Evolutionary conservation across 2,888 invertebrate species (phyloP).

Genomic region (Caenorhabditis afra): DNA sequence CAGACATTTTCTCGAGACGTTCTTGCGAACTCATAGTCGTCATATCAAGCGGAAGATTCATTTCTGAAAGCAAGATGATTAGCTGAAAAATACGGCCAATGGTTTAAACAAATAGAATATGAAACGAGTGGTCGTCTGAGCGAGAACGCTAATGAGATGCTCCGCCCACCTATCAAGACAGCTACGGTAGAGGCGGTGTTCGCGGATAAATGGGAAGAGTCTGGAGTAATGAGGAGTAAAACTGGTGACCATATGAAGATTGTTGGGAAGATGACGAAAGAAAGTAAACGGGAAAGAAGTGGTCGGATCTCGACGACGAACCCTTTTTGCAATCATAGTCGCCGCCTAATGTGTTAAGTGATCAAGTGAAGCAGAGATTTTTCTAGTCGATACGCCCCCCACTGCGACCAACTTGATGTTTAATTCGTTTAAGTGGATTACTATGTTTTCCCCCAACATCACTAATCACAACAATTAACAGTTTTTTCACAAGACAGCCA

Average conservation of each 20-base stretch:
- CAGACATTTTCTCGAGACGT: conserved; percentile 53
- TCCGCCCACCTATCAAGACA: conserved; percentile 48
- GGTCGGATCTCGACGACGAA: conserved; percentile 28
- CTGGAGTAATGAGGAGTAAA: conserved; percentile 13
- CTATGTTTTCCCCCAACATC: conserved; percentile 50
- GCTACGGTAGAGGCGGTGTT: conserved; percentile 37
- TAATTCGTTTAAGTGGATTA: conserved; percentile 64
- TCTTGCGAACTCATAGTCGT: conserved; percentile 55
- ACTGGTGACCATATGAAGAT: conserved; percentile 6
- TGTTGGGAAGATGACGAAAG: conserved; percentile 12
- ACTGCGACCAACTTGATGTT: conserved; percentile 51
- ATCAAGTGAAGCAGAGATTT: conserved; percentile 44
- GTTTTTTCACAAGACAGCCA: conserved; percentile 19
- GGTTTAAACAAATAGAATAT: conserved; percentile 9
- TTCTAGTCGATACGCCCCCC: conserved; percentile 50
- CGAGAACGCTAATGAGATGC: conserved; percentile 46
- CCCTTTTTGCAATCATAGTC: conserved; percentile 42
- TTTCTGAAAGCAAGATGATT: conserved; percentile 26
- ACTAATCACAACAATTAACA: conserved; percentile 53
- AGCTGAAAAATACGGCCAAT: neutral
- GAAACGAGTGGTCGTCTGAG: conserved; percentile 10
- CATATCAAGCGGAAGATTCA: conserved; percentile 59
- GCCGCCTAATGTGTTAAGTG: conserved; percentile 62
- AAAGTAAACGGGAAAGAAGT: conserved; percentile 7
- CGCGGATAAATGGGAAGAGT: conserved; percentile 37